Conservation (phyloP, 1,140 invertebrate species). For the Stegodyphus dumicola region DNA sequence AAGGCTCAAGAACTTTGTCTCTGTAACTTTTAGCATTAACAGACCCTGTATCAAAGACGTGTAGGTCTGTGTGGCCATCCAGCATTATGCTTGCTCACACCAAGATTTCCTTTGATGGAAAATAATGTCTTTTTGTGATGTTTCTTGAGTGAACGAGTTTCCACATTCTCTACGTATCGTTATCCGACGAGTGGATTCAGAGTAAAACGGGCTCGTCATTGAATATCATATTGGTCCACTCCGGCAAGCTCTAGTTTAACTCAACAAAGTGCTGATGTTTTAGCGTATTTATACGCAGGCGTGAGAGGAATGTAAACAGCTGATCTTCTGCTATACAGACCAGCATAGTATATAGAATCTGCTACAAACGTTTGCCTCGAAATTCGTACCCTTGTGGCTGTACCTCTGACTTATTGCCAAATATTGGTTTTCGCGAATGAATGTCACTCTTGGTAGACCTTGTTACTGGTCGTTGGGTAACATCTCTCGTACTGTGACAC, state of each 20-base stretch:
- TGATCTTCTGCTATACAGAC: background rate
- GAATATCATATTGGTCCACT: slow-evolving; percentile 13
- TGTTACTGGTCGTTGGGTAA: background rate
- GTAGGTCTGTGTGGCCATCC: slow-evolving; percentile 1
- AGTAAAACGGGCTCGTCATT: background rate
- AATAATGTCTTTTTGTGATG: background rate
- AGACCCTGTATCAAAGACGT: background rate
- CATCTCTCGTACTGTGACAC: slow-evolving; percentile 8
- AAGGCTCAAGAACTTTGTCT: background rate
- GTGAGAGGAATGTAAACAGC: slow-evolving; percentile 6
- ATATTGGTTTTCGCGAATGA: background rate
- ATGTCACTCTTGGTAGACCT: slow-evolving; percentile 2
- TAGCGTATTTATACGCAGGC: background rate
- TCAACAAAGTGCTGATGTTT: no score
- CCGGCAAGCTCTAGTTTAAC: background rate
- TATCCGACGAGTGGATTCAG: background rate
- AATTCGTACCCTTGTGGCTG: background rate
- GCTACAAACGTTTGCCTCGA: slow-evolving; percentile 6
- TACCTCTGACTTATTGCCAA: background rate
- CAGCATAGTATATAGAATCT: slow-evolving; percentile 1
- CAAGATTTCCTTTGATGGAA: background rate
- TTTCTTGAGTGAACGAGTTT: slow-evolving; percentile 1
- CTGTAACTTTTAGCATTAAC: slow-evolving; percentile 7
- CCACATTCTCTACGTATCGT: slow-evolving; percentile 8
- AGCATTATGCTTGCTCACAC: slow-evolving; percentile 4